Evolutionary conservation across 2,113 vertebrate species (phyloP).

Genomic region (Dunckerocampus dactyliophorus): DNA sequence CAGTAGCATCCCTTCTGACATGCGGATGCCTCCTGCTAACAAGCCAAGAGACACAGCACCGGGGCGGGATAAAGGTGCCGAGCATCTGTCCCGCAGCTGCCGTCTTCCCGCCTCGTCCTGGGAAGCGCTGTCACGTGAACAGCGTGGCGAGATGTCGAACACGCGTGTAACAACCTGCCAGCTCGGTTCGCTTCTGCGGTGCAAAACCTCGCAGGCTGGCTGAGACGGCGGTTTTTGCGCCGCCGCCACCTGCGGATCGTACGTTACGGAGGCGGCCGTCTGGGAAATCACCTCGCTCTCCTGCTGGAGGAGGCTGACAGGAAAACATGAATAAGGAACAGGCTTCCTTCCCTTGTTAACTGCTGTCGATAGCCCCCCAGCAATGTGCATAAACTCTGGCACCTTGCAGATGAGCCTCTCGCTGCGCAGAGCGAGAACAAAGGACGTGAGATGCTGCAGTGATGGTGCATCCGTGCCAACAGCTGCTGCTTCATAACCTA

Average conservation of each 20-base stretch:
- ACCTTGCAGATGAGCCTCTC: constrained; percentile 18
- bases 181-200: constrained; percentile 10
- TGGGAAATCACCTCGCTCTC: constrained; percentile 50
- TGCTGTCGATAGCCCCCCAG: constrained; percentile 31
- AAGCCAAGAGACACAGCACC: not conserved
- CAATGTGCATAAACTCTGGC: constrained; percentile 18
- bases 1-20: no score
- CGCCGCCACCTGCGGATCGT: constrained; percentile 33
- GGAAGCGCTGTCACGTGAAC: constrained; percentile 26
- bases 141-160: constrained; percentile 17
- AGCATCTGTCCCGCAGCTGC: constrained; percentile 53
- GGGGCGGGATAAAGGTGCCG: constrained; percentile 19
- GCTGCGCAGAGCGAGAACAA: constrained; percentile 9
- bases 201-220: constrained; percentile 28
- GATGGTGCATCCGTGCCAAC: not conserved
- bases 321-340: constrained; percentile 38
- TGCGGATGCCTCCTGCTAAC: not conserved
- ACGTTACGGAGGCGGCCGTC: constrained; percentile 46
- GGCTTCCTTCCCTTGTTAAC: constrained; percentile 43
- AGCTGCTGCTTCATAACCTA: not conserved
- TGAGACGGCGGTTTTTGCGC: not conserved
- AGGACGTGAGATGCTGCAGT: not conserved
- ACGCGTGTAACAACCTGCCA: constrained; percentile 23
- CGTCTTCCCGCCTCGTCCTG: constrained; percentile 20
- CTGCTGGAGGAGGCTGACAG: constrained; percentile 39